A percentile compares a stretch with the other conserved stretches of the same genome.
Conservation (phyloP, 1,140 invertebrate species). For the Eumaeus atala region DNA sequence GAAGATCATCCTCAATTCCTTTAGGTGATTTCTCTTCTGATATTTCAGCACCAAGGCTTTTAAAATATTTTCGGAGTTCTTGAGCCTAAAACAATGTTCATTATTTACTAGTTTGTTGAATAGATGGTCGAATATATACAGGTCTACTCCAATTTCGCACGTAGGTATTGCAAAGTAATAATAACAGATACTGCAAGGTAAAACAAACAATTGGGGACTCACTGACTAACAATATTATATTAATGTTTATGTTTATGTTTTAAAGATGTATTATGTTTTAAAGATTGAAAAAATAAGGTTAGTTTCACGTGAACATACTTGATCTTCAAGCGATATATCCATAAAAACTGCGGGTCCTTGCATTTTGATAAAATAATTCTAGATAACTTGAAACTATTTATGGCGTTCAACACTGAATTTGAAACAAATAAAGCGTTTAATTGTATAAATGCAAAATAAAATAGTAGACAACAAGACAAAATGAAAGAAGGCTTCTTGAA, state of each 20-base stretch:
- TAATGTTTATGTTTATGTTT: too few species aligned
- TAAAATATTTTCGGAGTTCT: conserved; percentile 92
- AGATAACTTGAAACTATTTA: not conserved
- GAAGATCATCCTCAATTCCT: conserved; percentile 93
- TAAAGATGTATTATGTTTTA: too few species aligned
- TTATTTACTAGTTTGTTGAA: too few species aligned
- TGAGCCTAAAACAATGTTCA: conserved; percentile 78
- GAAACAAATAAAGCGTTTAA: not conserved
- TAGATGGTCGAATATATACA: too few species aligned
- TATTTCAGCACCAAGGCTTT: conserved; percentile 92
- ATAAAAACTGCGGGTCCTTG: conserved; percentile 87
- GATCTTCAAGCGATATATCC: conserved; percentile 85
- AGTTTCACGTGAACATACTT: conserved; percentile 75
- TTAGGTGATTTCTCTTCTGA: conserved; percentile 91
- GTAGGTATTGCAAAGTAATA: too few species aligned
- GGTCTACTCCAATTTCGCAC: too few species aligned
- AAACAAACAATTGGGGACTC: too few species aligned
- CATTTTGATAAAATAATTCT: conserved; percentile 66
- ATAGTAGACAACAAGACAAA: not conserved
- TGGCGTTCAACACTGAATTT: not conserved
- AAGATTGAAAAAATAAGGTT: conserved; percentile 35
- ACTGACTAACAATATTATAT: too few species aligned
- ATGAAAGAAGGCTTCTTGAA: not conserved
- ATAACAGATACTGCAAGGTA: too few species aligned
- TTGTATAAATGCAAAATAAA: not conserved